phyloP scores from a whole-genome alignment of 2,113 vertebrate genomes.

The Urocolius indicus region DNA sequence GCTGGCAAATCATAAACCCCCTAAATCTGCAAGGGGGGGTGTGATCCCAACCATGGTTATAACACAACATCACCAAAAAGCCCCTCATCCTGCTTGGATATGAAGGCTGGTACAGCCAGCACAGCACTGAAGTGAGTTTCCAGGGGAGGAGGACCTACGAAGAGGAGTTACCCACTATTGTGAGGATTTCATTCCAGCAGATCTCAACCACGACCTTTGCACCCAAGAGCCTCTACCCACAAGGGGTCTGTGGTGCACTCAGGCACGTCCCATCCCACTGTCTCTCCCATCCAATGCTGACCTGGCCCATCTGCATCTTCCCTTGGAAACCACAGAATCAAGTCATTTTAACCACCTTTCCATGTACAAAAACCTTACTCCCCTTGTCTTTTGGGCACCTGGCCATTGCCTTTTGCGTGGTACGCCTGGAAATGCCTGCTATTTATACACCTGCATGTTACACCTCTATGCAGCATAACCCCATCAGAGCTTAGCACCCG shows the following conservation, averaged over 20 bases:
- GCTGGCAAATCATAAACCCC: neutral
- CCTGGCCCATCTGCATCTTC: neutral
- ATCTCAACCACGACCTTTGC: neutral
- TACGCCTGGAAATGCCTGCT: neutral
- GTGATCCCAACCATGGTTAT: neutral
- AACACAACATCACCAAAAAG: neutral
- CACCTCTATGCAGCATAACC: neutral
- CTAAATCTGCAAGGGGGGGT: rapidly evolving
- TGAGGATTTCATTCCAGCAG: neutral
- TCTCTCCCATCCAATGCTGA: neutral
- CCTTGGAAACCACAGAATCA: neutral
- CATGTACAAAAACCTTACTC: rapidly evolving
- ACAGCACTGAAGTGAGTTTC: neutral
- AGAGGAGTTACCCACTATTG: neutral
- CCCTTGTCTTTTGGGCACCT: neutral
- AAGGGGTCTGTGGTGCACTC: neutral
- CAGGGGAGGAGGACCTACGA: rapidly evolving
- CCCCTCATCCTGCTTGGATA: rapidly evolving
- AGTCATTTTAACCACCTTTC: neutral
- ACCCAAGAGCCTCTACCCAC: neutral
- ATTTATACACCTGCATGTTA: neutral
- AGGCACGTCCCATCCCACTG: neutral
- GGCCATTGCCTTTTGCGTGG: neutral
- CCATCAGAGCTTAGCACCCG: neutral
- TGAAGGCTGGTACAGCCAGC: rapidly evolving